Evolutionary conservation across 2,888 invertebrate genomes (phyloP).

Genomic region (Drosophila pseudotalamancana): DNA sequence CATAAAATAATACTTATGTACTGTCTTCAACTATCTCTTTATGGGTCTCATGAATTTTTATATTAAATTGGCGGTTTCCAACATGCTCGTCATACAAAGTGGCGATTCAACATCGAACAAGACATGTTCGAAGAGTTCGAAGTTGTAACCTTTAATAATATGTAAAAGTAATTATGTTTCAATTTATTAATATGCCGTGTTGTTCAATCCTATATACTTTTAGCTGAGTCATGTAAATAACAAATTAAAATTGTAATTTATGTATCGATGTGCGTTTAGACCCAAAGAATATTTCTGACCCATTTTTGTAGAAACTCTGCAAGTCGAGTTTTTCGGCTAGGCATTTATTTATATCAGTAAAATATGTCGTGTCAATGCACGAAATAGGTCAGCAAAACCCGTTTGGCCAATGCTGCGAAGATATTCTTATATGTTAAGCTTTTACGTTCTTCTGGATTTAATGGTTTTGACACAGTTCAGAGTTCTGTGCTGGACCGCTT

Average conservation of each 20-base stretch:
- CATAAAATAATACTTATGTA: no score
- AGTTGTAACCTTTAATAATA: neutral
- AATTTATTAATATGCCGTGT: no score
- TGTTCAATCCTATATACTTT: neutral
- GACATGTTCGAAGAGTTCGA: slow-evolving; percentile 27
- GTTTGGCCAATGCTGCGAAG: slow-evolving; percentile 39
- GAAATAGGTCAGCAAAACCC: slow-evolving; percentile 60
- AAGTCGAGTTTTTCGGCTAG: slow-evolving; percentile 34
- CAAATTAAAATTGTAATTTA: neutral
- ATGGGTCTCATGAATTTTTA: neutral
- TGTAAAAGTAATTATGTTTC: neutral
- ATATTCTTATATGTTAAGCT: slow-evolving; percentile 33
- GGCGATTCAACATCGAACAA: neutral
- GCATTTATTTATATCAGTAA: slow-evolving; percentile 27
- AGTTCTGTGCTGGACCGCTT: slow-evolving; percentile 42
- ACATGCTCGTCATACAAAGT: slow-evolving; percentile 4
- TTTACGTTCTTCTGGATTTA: slow-evolving; percentile 40
- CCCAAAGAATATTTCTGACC: slow-evolving; percentile 20
- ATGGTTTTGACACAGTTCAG: slow-evolving; percentile 58
- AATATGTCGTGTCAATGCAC: slow-evolving; percentile 26
- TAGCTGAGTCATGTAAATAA: neutral
- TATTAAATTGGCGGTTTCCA: neutral
- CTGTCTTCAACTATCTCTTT: no score
- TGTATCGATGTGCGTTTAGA: neutral
- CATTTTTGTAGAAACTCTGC: slow-evolving; percentile 18